A percentile compares a stretch with the other conserved stretches of the same genome.
phyloP scores from a whole-genome alignment of 2,888 invertebrate genomes.

The Drosophila cyrtoloma region DNA sequence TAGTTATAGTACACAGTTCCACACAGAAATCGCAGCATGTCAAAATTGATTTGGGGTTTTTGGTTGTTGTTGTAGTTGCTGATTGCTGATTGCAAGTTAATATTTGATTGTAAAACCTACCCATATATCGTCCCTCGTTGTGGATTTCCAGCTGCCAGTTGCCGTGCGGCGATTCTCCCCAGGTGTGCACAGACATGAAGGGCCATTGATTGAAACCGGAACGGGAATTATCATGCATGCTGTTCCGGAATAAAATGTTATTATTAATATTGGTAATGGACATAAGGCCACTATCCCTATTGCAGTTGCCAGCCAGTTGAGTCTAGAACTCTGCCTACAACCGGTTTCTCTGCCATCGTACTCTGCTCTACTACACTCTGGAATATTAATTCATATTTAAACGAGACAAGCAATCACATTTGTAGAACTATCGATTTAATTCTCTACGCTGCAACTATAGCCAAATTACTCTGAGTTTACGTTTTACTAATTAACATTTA shows the following conservation, averaged over 20 bases:
- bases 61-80: not conserved
- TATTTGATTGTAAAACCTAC: constrained; percentile 85
- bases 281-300: not conserved
- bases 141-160: constrained; percentile 98
- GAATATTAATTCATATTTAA: not conserved
- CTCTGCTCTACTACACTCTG: not conserved
- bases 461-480: not conserved
- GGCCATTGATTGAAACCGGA: constrained; percentile 99
- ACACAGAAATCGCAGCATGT: constrained; percentile 77
- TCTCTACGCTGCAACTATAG: not conserved
- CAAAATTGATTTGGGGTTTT: constrained; percentile 43
- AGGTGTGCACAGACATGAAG: constrained; percentile 99
- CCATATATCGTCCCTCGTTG: constrained; percentile 95
- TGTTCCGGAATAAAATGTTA: constrained; percentile 27
- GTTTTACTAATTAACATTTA: not conserved
- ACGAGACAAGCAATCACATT: not conserved
- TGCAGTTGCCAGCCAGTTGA: not conserved
- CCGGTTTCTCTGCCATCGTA: not conserved
- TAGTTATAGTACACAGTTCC: constrained; percentile 38
- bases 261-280: not conserved
- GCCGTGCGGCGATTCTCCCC: constrained; percentile 98
- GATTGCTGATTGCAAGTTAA: not conserved
- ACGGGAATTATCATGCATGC: constrained; percentile 92
- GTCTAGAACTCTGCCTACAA: not conserved
- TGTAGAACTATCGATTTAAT: not conserved